Evolutionary conservation across 1,140 invertebrate species (phyloP).

Genomic region (Steinernema khuongi): DNA sequence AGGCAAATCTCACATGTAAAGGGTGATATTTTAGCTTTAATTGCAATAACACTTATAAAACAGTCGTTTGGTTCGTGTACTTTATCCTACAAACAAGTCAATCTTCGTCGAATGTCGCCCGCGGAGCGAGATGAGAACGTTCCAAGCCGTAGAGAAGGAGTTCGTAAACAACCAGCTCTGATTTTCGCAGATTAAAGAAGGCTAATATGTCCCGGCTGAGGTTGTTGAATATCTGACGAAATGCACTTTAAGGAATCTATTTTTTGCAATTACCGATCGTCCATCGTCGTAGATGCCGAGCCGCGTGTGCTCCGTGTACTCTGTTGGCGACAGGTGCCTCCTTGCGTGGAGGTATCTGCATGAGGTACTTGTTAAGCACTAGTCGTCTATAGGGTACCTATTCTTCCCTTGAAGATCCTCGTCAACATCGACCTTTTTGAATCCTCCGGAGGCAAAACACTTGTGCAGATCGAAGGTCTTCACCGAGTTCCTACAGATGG

Average conservation of each 20-base stretch:
- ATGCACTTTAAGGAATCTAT: neutral
- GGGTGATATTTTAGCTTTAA: too few species aligned
- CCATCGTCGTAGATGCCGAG: slow-evolving; percentile 4
- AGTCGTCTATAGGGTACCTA: neutral
- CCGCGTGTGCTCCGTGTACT: neutral
- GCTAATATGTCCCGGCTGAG: neutral
- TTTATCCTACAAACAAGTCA: too few species aligned
- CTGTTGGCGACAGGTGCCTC: neutral
- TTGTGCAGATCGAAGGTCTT: neutral
- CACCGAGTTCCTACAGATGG: neutral
- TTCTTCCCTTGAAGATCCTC: neutral
- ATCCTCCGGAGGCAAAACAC: neutral
- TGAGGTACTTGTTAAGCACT: neutral
- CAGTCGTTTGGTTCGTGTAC: too few species aligned
- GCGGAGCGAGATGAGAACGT: neutral
- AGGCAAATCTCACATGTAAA: too few species aligned
- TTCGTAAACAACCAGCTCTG: neutral
- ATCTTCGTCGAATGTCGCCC: neutral
- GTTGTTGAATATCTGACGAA: neutral
- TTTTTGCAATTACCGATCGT: neutral
- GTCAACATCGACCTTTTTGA: slow-evolving; percentile 2
- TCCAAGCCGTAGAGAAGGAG: neutral
- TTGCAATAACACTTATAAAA: too few species aligned
- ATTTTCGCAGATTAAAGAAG: neutral
- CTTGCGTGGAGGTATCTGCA: neutral